A percentile compares a stretch with the other conserved stretches of the same genome.
Conservation (phyloP, 2,113 vertebrate genomes). For the Oceanites oceanicus region DNA sequence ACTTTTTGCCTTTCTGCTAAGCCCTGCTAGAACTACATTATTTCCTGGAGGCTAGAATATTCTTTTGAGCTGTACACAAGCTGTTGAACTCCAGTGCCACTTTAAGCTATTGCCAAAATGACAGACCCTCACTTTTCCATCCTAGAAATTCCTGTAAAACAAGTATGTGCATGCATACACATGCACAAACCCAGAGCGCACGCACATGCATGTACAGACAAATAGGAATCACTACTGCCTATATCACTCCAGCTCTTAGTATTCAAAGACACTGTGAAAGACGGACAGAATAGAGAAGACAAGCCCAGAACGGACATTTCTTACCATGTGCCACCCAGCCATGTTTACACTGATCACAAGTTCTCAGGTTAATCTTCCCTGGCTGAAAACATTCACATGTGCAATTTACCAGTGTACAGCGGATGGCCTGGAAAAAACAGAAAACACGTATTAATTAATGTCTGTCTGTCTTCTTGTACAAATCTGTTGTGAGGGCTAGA, state of each 20-base stretch:
- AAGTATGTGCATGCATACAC: rapidly evolving
- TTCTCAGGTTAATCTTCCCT: slow-evolving; percentile 98
- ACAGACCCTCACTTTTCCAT: neutral
- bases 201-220: neutral
- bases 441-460: slow-evolving; percentile 45
- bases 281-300: neutral
- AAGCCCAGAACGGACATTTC: slow-evolving; percentile 30
- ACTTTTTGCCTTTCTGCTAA: neutral
- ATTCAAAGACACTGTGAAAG: neutral
- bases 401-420: slow-evolving; percentile 98
- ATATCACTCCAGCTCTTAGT: neutral
- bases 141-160: neutral
- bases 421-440: slow-evolving; percentile 87
- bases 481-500: neutral
- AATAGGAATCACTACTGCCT: neutral
- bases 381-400: slow-evolving; percentile 98
- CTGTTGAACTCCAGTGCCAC: neutral
- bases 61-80: neutral
- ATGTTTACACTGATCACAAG: slow-evolving; percentile 99
- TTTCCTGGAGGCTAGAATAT: neutral
- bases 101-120: neutral
- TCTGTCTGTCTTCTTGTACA: neutral
- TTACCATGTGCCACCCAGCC: slow-evolving; percentile 99
- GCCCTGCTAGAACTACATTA: neutral
- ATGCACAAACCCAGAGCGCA: neutral